These are phyloP conservation scores for Linhomoeus sp. DNA, from an alignment of 2,888 invertebrate species.

Conservation along the genomic window DNA sequence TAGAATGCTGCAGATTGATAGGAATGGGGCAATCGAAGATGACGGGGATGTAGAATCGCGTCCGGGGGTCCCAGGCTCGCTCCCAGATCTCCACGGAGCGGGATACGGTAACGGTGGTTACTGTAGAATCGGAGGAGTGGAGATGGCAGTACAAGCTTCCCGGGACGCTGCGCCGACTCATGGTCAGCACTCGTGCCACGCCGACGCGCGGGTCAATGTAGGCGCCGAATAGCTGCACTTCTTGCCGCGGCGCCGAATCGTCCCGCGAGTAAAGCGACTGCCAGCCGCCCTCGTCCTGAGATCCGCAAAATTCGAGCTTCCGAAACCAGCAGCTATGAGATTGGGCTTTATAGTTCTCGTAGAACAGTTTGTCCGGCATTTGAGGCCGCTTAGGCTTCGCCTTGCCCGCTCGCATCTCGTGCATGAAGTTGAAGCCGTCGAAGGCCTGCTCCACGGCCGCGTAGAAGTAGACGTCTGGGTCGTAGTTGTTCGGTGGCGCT, in stretches of 20 bases:
- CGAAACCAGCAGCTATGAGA: neutral
- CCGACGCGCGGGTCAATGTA: conserved; percentile 15
- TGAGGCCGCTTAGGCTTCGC: neutral
- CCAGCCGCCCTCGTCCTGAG: conserved; percentile 7
- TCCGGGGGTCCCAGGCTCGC: conserved; percentile 24
- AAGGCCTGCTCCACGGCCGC: neutral
- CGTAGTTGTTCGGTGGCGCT: too few species aligned
- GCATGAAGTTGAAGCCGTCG: conserved; percentile 5
- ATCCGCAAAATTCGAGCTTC: neutral
- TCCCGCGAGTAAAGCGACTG: conserved; percentile 6
- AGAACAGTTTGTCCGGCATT: neutral
- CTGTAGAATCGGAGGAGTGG: neutral
- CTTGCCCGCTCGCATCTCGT: neutral
- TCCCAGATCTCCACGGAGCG: conserved; percentile 23
- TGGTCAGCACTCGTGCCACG: conserved; percentile 1
- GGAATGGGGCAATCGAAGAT: conserved; percentile 19
- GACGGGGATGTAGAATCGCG: conserved; percentile 15
- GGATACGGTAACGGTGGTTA: neutral
- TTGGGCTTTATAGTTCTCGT: neutral
- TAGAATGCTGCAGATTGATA: too few species aligned
- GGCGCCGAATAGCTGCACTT: conserved; percentile 14
- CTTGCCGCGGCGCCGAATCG: too few species aligned
- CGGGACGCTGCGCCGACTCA: conserved; percentile 1
- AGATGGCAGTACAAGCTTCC: conserved; percentile 3
- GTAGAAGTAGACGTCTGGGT: neutral